These are phyloP conservation scores for Protophormia terraenovae DNA, from an alignment of 2,888 invertebrate genomes.

Conservation along the genomic window DNA sequence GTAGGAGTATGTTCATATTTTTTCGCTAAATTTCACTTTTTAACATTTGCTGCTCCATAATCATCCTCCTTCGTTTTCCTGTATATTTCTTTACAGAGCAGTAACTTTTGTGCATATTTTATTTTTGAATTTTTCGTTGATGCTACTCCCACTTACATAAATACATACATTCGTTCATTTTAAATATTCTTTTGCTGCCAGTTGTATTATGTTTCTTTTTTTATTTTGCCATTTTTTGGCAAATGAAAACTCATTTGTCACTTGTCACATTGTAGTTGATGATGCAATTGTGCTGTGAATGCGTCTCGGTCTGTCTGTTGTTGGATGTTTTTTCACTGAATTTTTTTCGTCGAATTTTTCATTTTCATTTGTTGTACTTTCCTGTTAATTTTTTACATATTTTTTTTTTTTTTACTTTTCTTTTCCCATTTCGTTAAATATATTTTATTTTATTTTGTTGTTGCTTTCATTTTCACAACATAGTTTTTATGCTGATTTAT, in stretches of 20 bases:
- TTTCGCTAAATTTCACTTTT: slow-evolving; percentile 59
- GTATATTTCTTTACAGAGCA: too few relatives aligned
- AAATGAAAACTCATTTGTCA: slow-evolving; percentile 69
- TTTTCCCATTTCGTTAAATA: slow-evolving; percentile 2
- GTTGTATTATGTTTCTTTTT: slow-evolving; percentile 2
- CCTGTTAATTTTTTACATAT: slow-evolving; percentile 51
- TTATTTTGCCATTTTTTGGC: slow-evolving; percentile 40
- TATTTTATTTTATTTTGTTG: slow-evolving; percentile 41
- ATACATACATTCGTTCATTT: not conserved
- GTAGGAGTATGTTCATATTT: not conserved
- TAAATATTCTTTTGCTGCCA: not conserved
- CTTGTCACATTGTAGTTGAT: slow-evolving; percentile 68
- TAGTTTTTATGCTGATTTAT: slow-evolving; percentile 60
- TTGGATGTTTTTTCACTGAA: not conserved
- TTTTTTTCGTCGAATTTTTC: not conserved
- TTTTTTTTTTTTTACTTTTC: not conserved
- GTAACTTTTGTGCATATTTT: slow-evolving; percentile 25
- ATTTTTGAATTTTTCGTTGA: not conserved
- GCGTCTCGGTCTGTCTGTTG: slow-evolving; percentile 55
- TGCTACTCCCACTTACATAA: slow-evolving; percentile 22
- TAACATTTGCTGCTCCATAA: slow-evolving; percentile 27
- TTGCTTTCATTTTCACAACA: slow-evolving; percentile 19
- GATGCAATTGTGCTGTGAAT: slow-evolving; percentile 63
- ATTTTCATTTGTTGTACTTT: slow-evolving; percentile 34
- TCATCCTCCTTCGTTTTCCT: not conserved